Conservation (phyloP, 1,140 invertebrate genomes). For the Fopius arisanus region DNA sequence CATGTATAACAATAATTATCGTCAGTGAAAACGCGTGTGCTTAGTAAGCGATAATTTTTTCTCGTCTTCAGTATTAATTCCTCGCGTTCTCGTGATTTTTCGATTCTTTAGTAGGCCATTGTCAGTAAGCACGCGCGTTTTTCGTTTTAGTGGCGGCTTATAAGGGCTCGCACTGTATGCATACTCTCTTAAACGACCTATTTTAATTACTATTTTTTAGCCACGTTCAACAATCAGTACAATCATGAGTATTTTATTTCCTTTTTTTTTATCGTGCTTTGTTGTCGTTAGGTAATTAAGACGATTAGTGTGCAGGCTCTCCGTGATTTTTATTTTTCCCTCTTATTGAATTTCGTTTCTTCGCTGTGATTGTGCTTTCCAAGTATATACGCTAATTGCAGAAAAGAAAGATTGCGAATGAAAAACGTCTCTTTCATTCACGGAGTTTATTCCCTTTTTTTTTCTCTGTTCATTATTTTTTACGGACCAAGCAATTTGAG, state of each 20-base stretch:
- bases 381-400: neutral
- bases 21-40: slow-evolving; percentile 42
- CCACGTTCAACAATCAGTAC: slow-evolving; percentile 52
- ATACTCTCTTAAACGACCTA: slow-evolving; percentile 45
- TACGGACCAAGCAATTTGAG: neutral
- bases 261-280: slow-evolving; percentile 42
- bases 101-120: slow-evolving; percentile 25
- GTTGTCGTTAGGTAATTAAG: slow-evolving; percentile 16
- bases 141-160: slow-evolving; percentile 39
- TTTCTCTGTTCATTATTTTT: neutral
- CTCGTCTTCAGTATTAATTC: neutral
- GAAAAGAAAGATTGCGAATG: neutral
- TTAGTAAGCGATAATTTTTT: slow-evolving; percentile 33
- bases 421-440: neutral
- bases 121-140: slow-evolving; percentile 36
- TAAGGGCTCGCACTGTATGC: slow-evolving; percentile 47
- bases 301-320: slow-evolving; percentile 23
- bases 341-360: neutral
- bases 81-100: slow-evolving; percentile 7
- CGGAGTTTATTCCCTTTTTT: neutral
- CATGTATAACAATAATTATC: slow-evolving; percentile 56
- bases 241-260: slow-evolving; percentile 46
- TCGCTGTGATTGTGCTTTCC: slow-evolving; percentile 7
- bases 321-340: slow-evolving; percentile 3
- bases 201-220: slow-evolving; percentile 43